These are phyloP conservation scores for Larimichthys polyactis DNA, from an alignment of 2,113 vertebrate species.

Conservation along the genomic window DNA sequence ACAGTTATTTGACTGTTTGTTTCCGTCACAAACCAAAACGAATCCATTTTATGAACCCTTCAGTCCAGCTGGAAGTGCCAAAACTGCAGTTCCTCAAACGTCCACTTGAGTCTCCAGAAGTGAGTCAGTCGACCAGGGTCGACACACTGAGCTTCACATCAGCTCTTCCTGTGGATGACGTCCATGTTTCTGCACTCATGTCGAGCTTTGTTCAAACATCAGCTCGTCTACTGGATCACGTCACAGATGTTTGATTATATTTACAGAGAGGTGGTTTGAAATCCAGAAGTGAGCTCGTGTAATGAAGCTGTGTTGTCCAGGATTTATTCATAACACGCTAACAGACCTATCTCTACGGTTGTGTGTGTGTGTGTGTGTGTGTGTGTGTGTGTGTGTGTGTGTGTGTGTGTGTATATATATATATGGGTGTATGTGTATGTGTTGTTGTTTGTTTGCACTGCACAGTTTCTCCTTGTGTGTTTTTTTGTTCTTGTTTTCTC, in stretches of 20 bases:
- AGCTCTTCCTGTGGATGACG: too few relatives aligned
- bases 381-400: background rate
- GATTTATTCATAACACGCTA: background rate
- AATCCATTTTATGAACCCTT: too few relatives aligned
- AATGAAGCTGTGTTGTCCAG: background rate
- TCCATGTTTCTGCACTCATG: too few relatives aligned
- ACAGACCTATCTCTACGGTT: background rate
- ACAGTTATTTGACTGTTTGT: too few relatives aligned
- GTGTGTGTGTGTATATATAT: background rate
- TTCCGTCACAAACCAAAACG: too few relatives aligned
- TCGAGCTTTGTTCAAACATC: too few relatives aligned
- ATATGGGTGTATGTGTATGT: background rate
- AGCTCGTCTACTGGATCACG: too few relatives aligned
- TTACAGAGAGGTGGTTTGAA: background rate
- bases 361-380: background rate
- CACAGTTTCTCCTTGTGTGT: constrained; percentile 6
- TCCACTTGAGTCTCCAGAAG: too few relatives aligned
- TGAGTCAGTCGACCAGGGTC: too few relatives aligned
- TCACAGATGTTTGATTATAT: background rate
- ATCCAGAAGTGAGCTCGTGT: background rate
- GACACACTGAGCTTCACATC: too few relatives aligned
- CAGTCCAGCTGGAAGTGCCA: too few relatives aligned
- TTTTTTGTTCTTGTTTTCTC: constrained; percentile 22
- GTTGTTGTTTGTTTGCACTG: background rate
- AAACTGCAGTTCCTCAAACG: too few relatives aligned